A percentile compares a stretch with the other conserved stretches of the same genome.
Evolutionary conservation across 2,113 vertebrate genomes (phyloP).

Genomic region (Lucifuga dentata): DNA sequence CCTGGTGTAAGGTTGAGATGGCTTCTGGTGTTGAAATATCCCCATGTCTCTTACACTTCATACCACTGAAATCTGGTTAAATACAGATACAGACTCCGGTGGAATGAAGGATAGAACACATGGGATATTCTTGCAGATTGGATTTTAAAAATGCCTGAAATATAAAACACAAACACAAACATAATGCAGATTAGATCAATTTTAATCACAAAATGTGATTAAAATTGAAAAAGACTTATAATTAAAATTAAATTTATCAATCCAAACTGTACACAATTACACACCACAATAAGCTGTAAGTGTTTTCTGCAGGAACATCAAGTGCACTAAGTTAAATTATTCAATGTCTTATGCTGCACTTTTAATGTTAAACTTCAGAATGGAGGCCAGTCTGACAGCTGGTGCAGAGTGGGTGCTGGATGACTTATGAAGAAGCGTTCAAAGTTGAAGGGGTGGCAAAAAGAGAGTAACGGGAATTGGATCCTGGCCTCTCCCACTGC

Average conservation of each 20-base stretch:
- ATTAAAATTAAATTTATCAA: neutral
- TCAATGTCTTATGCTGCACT: slow-evolving; percentile 34
- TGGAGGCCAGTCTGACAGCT: slow-evolving; percentile 28
- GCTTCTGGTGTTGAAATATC: slow-evolving; percentile 43
- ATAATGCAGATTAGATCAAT: neutral
- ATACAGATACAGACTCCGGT: slow-evolving; percentile 98
- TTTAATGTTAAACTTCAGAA: slow-evolving; percentile 19
- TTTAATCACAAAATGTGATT: slow-evolving; percentile 5
- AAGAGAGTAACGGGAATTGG: slow-evolving; percentile 36
- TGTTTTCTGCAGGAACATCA: slow-evolving; percentile 28
- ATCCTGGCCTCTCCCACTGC: slow-evolving; percentile 72
- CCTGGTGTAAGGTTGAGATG: neutral
- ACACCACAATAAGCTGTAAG: slow-evolving; percentile 14
- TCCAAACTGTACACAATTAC: slow-evolving; percentile 4
- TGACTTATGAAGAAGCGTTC: slow-evolving; percentile 63
- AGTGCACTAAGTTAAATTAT: slow-evolving; percentile 22
- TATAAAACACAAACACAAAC: slow-evolving; percentile 20
- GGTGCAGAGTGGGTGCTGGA: slow-evolving; percentile 36
- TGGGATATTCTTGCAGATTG: slow-evolving; percentile 79
- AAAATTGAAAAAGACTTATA: too few relatives aligned
- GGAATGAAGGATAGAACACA: slow-evolving; percentile 99
- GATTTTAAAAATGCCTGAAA: slow-evolving; percentile 28
- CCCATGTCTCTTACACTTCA: slow-evolving; percentile 98
- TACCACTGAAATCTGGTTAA: slow-evolving; percentile 99
- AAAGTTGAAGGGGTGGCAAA: slow-evolving; percentile 42